Conservation (phyloP, 2,888 invertebrate genomes). For the Euphydryas editha region DNA sequence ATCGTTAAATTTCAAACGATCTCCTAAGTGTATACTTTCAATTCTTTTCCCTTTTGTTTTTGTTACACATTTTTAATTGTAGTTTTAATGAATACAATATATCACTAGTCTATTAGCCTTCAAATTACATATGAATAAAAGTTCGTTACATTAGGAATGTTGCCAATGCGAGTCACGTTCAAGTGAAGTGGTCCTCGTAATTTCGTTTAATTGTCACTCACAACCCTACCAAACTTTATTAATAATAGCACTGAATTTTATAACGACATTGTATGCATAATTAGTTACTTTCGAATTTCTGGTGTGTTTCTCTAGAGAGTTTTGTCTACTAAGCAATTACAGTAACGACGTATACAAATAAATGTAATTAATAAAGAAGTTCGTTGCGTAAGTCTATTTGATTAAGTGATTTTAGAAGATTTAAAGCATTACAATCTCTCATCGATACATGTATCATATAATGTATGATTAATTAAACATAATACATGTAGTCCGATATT, state of each 20-base stretch:
- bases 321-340: not conserved
- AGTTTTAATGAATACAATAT: conserved; percentile 1
- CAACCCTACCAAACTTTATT: conserved; percentile 34
- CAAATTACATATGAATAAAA: conserved; percentile 36
- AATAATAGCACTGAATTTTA: conserved; percentile 33
- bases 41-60: conserved; percentile 4
- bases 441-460: not conserved
- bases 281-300: conserved; percentile 12
- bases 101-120: conserved; percentile 19
- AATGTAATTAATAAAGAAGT: not conserved
- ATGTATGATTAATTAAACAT: not conserved
- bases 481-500: conserved; percentile 39
- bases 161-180: conserved; percentile 30
- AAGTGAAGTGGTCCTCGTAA: conserved; percentile 33
- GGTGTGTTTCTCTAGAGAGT: not conserved
- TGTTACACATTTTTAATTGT: not conserved
- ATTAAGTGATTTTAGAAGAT: not conserved
- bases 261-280: conserved; percentile 26
- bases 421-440: not conserved
- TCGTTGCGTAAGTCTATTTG: not conserved
- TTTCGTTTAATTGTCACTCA: conserved; percentile 40
- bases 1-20: not conserved
- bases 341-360: not conserved
- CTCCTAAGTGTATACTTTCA: not conserved
- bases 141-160: conserved; percentile 35